Evolutionary conservation across 2,888 invertebrate species (phyloP), one percentile per base, ranked within the genome.

Genomic region (Heliconius aoede): DNA sequence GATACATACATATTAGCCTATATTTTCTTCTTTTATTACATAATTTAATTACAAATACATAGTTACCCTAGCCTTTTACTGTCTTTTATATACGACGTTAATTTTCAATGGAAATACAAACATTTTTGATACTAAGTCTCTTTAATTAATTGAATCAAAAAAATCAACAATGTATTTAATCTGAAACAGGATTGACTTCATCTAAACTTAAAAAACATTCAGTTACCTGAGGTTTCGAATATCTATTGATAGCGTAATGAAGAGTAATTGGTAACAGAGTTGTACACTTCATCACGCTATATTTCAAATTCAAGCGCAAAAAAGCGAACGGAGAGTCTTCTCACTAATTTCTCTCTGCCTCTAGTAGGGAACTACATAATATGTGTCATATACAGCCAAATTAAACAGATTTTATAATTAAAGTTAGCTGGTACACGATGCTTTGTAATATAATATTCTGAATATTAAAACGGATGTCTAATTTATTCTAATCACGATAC

Each of bases 71-170:
- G 4, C 11, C 21, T n/a, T n/a, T n/a, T 55, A 62, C 18, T 60
- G 24, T 69, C 68, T 51, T 69, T 61, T 69, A 69, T 51, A 68
- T 24, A 51, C 46, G 40, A 15, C 46, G 69, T 61, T 62, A 69
- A 74, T 68, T 69, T 74, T 67, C 58, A 30, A 74, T 32, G 30
- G 51, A 26, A 74, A 69, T 46, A 28, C 61, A 51, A 74, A 74
- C 51, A 74, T 69, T 62, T 61, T 74, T 40, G 60, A 36, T 28
- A 69, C 26, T 26, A 61, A 61, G 69, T 74, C 69, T 58, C 60
- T 26, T 28, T 69, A 69, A 69, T 74, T 69, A 74, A 74, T 69
- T 21, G 13, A 58, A 60, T 67, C 28, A 74, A 67, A 74, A 30
- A n/a, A 74, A 69, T 28, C 32, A 24, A 32, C 58, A 36, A 24